Percentiles rank a stretch among this genome's conserved stretches.
Conservation (phyloP, 2,113 vertebrate genomes). For the Sakesphorus luctuosus region DNA sequence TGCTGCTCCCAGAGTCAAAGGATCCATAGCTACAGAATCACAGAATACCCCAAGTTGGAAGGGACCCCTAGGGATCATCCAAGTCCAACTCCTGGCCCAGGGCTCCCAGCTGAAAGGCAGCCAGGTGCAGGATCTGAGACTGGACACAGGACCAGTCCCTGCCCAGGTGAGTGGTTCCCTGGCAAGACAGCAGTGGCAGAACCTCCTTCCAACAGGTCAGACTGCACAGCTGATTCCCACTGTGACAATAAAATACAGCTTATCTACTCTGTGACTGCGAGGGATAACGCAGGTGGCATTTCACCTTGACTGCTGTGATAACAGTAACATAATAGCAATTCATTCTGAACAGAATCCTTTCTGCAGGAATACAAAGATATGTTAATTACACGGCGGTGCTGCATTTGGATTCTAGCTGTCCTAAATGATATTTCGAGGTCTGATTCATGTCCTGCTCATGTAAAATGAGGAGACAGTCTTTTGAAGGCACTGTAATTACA, state of each 20-base stretch:
- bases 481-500: constrained; percentile 28
- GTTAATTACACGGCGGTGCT: background rate
- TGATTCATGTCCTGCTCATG: background rate
- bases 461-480: constrained; percentile 25
- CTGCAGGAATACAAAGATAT: background rate
- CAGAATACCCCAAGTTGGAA: background rate
- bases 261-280: background rate
- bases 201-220: background rate
- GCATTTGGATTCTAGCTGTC: background rate
- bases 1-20: background rate
- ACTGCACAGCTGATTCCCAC: background rate
- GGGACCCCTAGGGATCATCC: rapidly evolving
- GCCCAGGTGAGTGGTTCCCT: background rate
- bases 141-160: background rate
- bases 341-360: background rate
- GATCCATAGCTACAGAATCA: background rate
- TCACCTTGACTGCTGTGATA: background rate
- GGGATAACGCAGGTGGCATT: background rate
- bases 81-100: background rate
- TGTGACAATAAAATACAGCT: background rate
- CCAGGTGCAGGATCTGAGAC: background rate
- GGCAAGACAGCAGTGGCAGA: background rate
- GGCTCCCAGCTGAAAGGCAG: background rate
- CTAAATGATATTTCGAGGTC: background rate
- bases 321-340: background rate